phyloP scores from a whole-genome alignment of 2,113 vertebrate species.

The Saimiri boliviensis region DNA sequence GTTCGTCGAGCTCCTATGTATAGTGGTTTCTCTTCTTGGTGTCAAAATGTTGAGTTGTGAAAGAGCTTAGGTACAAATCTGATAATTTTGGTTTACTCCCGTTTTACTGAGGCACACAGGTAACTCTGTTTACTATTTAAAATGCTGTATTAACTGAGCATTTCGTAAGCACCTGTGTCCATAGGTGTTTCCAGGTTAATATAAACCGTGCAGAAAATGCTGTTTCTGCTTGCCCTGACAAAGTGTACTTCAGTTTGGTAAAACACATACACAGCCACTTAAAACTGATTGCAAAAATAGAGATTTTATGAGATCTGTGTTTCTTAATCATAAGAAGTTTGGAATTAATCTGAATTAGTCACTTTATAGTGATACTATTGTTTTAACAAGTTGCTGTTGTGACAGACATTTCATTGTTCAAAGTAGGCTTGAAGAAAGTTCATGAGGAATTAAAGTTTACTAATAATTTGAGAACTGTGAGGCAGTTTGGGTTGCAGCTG shows the following conservation, averaged over 20 bases:
- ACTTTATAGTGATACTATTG: not conserved
- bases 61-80: not conserved
- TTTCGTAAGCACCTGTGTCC: not conserved
- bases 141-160: not conserved
- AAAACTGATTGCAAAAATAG: constrained; percentile 28
- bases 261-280: not conserved
- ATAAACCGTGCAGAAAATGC: constrained; percentile 1
- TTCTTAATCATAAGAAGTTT: constrained; percentile 32
- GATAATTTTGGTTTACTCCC: not conserved
- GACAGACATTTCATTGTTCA: constrained; percentile 55
- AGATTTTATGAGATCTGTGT: not conserved
- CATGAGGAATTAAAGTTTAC: constrained; percentile 30
- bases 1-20: not conserved
- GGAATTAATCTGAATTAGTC: constrained; percentile 24
- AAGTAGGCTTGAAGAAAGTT: constrained; percentile 42
- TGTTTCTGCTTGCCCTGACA: constrained; percentile 1
- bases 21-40: constrained; percentile 12
- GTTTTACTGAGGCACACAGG: constrained; percentile 1
- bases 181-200: not conserved
- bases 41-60: not conserved
- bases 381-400: constrained; percentile 48
- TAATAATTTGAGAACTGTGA: constrained; percentile 57
- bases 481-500: constrained; percentile 12
- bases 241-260: constrained; percentile 38
- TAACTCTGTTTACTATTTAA: constrained; percentile 9